Evolutionary conservation across 1,140 invertebrate species (phyloP), one percentile per base, ranked within the genome.

Genomic region (Caligus rogercresseyi): DNA sequence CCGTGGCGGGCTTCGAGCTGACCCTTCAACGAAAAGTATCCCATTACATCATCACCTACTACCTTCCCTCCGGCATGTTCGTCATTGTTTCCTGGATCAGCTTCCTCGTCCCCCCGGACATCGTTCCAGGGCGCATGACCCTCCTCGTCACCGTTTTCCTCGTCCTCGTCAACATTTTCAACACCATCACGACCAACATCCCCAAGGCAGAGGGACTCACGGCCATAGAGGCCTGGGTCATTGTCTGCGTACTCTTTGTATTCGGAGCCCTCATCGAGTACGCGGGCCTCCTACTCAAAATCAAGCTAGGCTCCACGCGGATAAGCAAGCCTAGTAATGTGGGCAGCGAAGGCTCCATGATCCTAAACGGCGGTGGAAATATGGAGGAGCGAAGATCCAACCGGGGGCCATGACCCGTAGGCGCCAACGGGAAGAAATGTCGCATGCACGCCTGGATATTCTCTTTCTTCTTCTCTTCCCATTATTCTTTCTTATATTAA

Each of bases 211-310:
- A 62, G 23, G 61, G 61, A 2, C 21, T 63, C 14, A 62, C 60
- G 1, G 81, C 80, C 66, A 79, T 83, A 20, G 83, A 84, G 70
- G 78, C 83, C 19, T 84, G 83, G 83, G 76, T 83, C 69, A 78
- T 82, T 67, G 79, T 77, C 15, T 84, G 83, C 71, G 80, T 82
- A 1, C 71, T 81, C 25, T 84, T 85, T 71, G 82, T 84, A 16
- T 84, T 84, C 70, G 72, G 80, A 13, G 79, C 81, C 1, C 71
- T 85, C 15, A 70, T 84, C 56, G 82, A 85, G 70, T 85, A 82
- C 72, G 82, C 82, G 65, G 75, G 82, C 65, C 80, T 83, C 55
- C 70, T 81, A 25, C 57, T 60, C 24, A 60, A 60, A 31, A 60
- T 60, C 15, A 60, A 60, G 26, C 16, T 60, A 3, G 57, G 24